Evolutionary conservation across 37 sponge, comb jelly and placozoan genomes (phyloP).

Genomic region (Petrosia ficiformis): DNA sequence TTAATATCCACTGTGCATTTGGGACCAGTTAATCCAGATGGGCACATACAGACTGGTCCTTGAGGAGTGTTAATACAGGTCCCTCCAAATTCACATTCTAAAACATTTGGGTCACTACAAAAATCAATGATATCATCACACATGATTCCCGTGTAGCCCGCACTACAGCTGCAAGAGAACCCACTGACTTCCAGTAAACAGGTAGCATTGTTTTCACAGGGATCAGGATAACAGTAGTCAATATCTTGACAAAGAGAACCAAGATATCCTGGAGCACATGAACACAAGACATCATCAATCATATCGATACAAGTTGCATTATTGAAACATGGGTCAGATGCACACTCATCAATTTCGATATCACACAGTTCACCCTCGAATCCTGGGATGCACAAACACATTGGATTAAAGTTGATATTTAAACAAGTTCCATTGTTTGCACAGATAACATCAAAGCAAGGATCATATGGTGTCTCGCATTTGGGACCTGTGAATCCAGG

Average conservation of each 20-base stretch:
- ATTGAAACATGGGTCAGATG: conserved; percentile 14
- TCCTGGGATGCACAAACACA: conserved; percentile 5
- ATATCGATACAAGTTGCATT: conserved; percentile 6
- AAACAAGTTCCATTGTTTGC: conserved; percentile 1
- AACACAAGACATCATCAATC: background rate
- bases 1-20: conserved; percentile 22
- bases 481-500: conserved; percentile 50
- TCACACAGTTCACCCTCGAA: conserved; percentile 4
- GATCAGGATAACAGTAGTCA: conserved; percentile 14
- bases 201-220: conserved; percentile 38
- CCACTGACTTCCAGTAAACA: conserved; percentile 19
- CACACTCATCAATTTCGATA: conserved; percentile 34
- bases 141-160: conserved; percentile 42
- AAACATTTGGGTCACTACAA: conserved; percentile 18
- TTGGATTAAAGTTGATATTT: background rate
- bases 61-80: conserved; percentile 9
- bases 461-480: conserved; percentile 27
- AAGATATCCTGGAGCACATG: conserved; percentile 17
- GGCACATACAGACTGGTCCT: conserved; percentile 16
- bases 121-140: conserved; percentile 49
- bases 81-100: conserved; percentile 29
- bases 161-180: conserved; percentile 37
- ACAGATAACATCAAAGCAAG: conserved; percentile 45
- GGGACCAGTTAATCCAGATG: conserved; percentile 10
- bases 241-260: conserved; percentile 12